phyloP scores from a whole-genome alignment of 2,888 invertebrate species.

The Tethea ocularis region DNA sequence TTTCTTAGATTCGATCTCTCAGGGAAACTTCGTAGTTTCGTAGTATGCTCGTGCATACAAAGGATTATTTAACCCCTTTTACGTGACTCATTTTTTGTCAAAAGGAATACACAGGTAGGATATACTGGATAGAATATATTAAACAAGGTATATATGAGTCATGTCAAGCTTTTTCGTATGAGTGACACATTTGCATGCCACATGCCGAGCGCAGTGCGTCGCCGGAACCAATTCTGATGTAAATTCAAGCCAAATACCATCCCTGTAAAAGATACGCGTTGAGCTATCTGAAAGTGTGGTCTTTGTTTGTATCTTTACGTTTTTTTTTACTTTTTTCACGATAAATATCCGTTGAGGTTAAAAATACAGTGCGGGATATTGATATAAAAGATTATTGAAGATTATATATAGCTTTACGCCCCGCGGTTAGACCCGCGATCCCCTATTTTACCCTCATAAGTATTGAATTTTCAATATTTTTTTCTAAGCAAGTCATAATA shows the following conservation, averaged over 20 bases:
- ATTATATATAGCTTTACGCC: no score
- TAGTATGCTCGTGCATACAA: no score
- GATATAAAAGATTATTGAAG: no score
- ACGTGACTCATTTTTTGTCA: neutral
- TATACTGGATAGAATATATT: slow-evolving; percentile 5
- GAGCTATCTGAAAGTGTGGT: neutral
- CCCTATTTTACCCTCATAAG: no score
- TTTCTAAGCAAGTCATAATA: no score
- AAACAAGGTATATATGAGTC: neutral
- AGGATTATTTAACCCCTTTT: no score
- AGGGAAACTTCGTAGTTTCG: no score
- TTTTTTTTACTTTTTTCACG: neutral
- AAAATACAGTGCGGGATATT: no score
- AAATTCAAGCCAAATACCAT: neutral
- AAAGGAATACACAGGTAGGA: slow-evolving; percentile 9
- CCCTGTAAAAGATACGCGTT: neutral
- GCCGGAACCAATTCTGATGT: slow-evolving; percentile 31
- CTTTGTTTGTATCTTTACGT: neutral
- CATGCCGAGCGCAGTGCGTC: slow-evolving; percentile 19
- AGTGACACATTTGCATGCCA: slow-evolving; percentile 4
- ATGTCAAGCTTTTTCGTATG: slow-evolving; percentile 2
- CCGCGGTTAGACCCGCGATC: no score
- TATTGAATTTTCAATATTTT: no score
- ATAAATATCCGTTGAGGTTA: no score
- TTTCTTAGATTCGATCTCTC: no score